phyloP scores from a whole-genome alignment of 2,888 invertebrate genomes.

The Pseudococcus viburni region DNA sequence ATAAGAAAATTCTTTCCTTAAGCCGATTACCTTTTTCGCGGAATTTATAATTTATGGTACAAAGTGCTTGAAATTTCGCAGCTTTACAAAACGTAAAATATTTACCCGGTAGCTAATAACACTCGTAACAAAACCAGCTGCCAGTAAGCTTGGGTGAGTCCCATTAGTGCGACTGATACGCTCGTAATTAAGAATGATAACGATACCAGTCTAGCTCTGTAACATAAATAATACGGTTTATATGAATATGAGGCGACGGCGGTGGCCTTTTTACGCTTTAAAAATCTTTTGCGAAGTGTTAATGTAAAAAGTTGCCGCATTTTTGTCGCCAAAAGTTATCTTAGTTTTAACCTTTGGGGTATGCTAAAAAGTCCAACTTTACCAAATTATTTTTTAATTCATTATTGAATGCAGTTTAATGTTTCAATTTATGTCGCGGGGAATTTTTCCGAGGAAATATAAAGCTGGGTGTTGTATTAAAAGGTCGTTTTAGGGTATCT shows the following conservation, averaged over 20 bases:
- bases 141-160: slow-evolving; percentile 89
- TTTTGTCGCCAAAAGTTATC: slow-evolving; percentile 23
- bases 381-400: slow-evolving; percentile 45
- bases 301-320: slow-evolving; percentile 42
- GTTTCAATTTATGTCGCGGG: background rate
- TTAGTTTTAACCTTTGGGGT: slow-evolving; percentile 18
- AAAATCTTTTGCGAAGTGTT: slow-evolving; percentile 9
- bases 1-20: slow-evolving; percentile 53
- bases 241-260: background rate
- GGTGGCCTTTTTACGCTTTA: background rate
- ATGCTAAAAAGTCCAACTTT: background rate
- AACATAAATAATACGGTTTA: slow-evolving; percentile 49
- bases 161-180: slow-evolving; percentile 87
- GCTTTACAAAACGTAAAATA: slow-evolving; percentile 46
- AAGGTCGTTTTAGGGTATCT: too few relatives aligned
- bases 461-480: too few relatives aligned
- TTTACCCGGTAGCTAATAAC: slow-evolving; percentile 87
- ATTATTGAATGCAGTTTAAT: slow-evolving; percentile 42
- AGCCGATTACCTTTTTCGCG: slow-evolving; percentile 31
- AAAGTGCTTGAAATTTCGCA: slow-evolving; percentile 21
- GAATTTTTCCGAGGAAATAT: too few relatives aligned
- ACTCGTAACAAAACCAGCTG: slow-evolving; percentile 88
- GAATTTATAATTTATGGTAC: slow-evolving; percentile 25
- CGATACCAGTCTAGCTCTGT: slow-evolving; percentile 81
- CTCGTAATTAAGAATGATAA: slow-evolving; percentile 86